phyloP scores from a whole-genome alignment of 2,888 invertebrate genomes.

The Cenopis cana region DNA sequence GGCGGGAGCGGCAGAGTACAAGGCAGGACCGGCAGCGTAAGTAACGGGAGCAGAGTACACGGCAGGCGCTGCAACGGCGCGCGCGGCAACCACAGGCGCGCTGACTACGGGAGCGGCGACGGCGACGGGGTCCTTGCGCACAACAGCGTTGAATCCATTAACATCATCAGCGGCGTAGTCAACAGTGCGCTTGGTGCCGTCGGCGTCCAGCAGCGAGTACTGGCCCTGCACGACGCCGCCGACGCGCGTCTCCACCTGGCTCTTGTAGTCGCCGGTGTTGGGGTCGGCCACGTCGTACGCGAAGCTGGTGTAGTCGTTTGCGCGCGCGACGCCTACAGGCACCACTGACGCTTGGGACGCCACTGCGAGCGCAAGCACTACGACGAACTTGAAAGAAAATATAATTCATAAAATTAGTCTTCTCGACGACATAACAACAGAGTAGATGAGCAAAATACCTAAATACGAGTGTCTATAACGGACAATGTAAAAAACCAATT shows the following conservation, averaged over 20 bases:
- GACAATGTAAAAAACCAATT: too few species aligned
- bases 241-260: slow-evolving; percentile 79
- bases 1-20: slow-evolving; percentile 49
- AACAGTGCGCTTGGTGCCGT: slow-evolving; percentile 82
- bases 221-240: slow-evolving; percentile 81
- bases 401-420: slow-evolving; percentile 26
- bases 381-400: slow-evolving; percentile 63
- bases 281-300: slow-evolving; percentile 83
- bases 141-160: slow-evolving; percentile 84
- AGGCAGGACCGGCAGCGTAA: slow-evolving; percentile 47
- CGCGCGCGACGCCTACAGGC: slow-evolving; percentile 58
- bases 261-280: slow-evolving; percentile 84
- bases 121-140: slow-evolving; percentile 77
- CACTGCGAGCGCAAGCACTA: slow-evolving; percentile 69
- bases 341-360: slow-evolving; percentile 69
- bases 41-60: slow-evolving; percentile 48
- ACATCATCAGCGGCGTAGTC: slow-evolving; percentile 83
- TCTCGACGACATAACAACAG: too few species aligned
- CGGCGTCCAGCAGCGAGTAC: slow-evolving; percentile 82
- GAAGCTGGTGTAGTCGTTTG: slow-evolving; percentile 76
- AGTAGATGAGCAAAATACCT: too few species aligned
- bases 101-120: slow-evolving; percentile 55
- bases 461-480: too few species aligned
- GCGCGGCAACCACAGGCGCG: slow-evolving; percentile 48
- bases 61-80: slow-evolving; percentile 50